Base-by-base conservation (phyloP, 2,113 vertebrate genomes). In the Centropristis striata region DNA sequence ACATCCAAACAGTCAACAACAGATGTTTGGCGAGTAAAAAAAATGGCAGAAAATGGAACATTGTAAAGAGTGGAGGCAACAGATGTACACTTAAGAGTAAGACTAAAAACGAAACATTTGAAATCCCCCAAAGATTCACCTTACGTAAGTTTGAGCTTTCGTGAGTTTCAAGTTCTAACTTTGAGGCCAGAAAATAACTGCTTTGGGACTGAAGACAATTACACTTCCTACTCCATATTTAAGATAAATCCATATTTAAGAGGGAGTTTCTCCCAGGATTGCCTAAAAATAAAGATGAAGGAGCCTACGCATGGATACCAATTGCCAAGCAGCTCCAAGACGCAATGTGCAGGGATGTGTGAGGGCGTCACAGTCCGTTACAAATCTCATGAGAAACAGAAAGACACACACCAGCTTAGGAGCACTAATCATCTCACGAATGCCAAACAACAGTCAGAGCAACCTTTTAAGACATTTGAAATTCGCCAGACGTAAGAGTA, bases 391-490 rank as follows among this genome's bases (percentile, higher is more conserved):
- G 41, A 53, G 58, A 64, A 79, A 65, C 65, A 39, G 32, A 61
- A 47, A 68, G 51, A 73, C 47, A 57, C 39, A 61, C 47, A 53
- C 21, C 60, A 66, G n/a, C 37, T 80, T 37, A 51, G 51, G 27
- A 70, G 28, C 27, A 54, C 23, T 73, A 73, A 64, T 81, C 58
- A 63, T 54, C 37, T 14, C 23, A 53, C 13, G 3, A 55, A 65
- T 78, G 46, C 68, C 73, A 78, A 70, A 73, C 68, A 75, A 70
- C 68, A 77, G 39, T 11, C 47, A 61, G 10, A 47, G 53, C 50
- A 70, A 44, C 70, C 42, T 71, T 82, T 54, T 21, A 74, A 68
- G 25, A 79, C 7, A 59, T 75, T 55, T 2, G 2, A 71, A 75
- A 86, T 77, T 47, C 46, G 51, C 58, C 11, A 32, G 11, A 42